Evolutionary conservation across 2,888 invertebrate species (phyloP).

Genomic region (Diogma glabrata): DNA sequence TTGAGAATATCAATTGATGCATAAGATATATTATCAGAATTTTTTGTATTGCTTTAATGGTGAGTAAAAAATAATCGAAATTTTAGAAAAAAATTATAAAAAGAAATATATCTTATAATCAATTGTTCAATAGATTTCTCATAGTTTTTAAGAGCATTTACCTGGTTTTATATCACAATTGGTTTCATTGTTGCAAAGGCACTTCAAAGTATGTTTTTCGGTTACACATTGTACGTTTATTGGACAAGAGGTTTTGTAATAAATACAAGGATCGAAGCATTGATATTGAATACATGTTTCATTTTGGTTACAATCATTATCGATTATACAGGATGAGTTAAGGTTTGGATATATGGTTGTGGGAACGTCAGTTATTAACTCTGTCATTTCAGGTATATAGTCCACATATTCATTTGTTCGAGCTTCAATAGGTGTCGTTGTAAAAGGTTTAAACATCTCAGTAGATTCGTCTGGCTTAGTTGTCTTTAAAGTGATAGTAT

Average conservation of each 20-base stretch:
- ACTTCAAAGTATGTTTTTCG: slow-evolving; percentile 42
- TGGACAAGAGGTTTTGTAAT: slow-evolving; percentile 35
- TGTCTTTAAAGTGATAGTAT: too few relatives aligned
- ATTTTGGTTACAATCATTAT: slow-evolving; percentile 34
- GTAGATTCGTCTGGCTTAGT: too few relatives aligned
- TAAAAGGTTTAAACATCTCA: too few relatives aligned
- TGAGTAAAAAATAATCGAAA: too few relatives aligned
- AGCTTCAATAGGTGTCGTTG: too few relatives aligned
- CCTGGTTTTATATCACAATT: slow-evolving; percentile 50
- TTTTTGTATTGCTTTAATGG: too few relatives aligned
- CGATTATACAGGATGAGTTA: slow-evolving; percentile 23
- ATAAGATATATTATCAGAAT: too few relatives aligned
- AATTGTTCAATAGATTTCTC: slow-evolving; percentile 2
- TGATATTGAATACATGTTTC: slow-evolving; percentile 39
- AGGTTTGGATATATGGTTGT: neutral
- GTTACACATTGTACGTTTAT: slow-evolving; percentile 39
- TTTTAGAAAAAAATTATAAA: too few relatives aligned
- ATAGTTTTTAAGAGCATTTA: slow-evolving; percentile 32
- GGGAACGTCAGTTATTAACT: too few relatives aligned
- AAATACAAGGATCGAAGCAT: slow-evolving; percentile 43
- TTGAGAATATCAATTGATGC: too few relatives aligned
- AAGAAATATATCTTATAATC: slow-evolving; percentile 6
- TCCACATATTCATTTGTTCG: too few relatives aligned
- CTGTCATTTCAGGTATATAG: too few relatives aligned
- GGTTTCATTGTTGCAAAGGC: slow-evolving; percentile 41